Evolutionary conservation across 2,113 vertebrate species (phyloP).

Genomic region (Amphiprion percula): DNA sequence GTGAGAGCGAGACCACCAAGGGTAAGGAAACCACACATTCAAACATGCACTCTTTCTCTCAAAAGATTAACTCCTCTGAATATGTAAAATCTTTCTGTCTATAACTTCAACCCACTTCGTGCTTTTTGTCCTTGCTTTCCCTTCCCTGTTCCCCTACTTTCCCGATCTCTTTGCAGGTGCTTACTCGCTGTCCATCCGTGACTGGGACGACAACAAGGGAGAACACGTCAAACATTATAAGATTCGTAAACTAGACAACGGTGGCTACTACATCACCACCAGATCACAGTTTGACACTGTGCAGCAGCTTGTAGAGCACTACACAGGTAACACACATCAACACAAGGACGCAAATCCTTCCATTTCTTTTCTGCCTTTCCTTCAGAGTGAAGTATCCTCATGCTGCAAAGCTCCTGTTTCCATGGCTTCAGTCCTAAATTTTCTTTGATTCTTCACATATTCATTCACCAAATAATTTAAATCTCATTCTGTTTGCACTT

Average conservation of each 20-base stretch:
- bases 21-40: conserved; percentile 77
- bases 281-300: conserved; percentile 93
- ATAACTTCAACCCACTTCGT: neutral
- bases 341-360: neutral
- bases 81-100: neutral
- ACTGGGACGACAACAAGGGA: conserved; percentile 93
- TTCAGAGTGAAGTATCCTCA: neutral
- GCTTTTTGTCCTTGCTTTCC: neutral
- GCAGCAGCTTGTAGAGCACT: conserved; percentile 93
- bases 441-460: neutral
- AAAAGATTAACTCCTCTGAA: neutral
- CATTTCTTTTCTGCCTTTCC: neutral
- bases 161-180: conserved; percentile 83
- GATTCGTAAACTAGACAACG: conserved; percentile 95
- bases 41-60: neutral
- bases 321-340: conserved; percentile 85
- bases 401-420: neutral
- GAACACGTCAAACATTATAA: conserved; percentile 99
- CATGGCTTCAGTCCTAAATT: neutral
- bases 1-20: conserved; percentile 96
- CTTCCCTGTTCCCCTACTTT: neutral
- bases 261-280: conserved; percentile 98
- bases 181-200: conserved; percentile 95
- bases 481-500: neutral
- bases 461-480: neutral